phyloP scores from a whole-genome alignment of 2,113 vertebrate species.

The Macrotis lagotis region DNA sequence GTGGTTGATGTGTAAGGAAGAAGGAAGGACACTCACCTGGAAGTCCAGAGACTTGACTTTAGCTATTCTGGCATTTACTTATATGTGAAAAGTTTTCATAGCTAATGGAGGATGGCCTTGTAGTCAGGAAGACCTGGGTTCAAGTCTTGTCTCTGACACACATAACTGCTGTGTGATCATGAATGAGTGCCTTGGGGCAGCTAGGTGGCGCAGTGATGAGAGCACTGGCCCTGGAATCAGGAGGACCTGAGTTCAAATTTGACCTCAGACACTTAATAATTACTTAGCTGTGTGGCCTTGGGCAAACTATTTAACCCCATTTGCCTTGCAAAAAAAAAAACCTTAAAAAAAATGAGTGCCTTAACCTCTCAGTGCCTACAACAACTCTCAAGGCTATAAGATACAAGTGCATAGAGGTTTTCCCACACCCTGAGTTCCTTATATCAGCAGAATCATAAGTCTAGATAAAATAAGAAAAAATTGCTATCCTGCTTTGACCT shows the following conservation, averaged over 20 bases:
- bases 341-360: too few relatives aligned
- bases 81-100: neutral
- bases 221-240: too few relatives aligned
- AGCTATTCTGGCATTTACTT: neutral
- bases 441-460: neutral
- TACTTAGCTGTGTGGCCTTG: too few relatives aligned
- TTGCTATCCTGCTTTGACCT: neutral
- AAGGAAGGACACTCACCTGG: neutral
- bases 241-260: too few relatives aligned
- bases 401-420: neutral
- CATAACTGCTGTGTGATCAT: neutral
- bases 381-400: neutral
- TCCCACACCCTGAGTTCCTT: neutral
- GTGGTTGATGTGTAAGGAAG: neutral
- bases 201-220: too few relatives aligned
- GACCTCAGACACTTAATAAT: too few relatives aligned
- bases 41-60: neutral
- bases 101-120: neutral
- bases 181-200: neutral
- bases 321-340: too few relatives aligned
- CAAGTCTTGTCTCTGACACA: neutral
- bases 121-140: neutral
- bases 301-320: too few relatives aligned
- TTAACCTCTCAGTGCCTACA: neutral
- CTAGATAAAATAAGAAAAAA: neutral